Conservation (phyloP, 2,113 vertebrate species). For the Pluvialis apricaria region DNA sequence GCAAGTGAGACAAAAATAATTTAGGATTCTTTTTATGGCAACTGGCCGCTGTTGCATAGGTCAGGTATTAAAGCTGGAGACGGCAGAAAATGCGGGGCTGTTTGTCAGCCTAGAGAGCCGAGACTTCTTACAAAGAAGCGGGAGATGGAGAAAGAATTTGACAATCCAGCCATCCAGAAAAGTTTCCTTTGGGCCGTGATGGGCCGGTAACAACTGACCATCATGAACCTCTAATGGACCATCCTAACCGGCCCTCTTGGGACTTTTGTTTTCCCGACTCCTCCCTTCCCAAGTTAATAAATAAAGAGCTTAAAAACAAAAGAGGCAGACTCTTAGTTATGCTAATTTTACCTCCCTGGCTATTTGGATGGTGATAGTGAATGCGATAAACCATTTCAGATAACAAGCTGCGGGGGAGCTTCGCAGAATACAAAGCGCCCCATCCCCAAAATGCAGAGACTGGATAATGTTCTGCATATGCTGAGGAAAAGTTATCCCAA, state of each 20-base stretch:
- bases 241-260: neutral
- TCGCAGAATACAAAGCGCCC: neutral
- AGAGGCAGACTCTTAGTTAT: constrained; percentile 50
- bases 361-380: constrained; percentile 32
- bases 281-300: constrained; percentile 47
- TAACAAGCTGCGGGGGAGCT: constrained; percentile 36
- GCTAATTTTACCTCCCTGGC: constrained; percentile 52
- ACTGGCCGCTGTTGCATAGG: neutral
- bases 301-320: constrained; percentile 49
- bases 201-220: constrained; percentile 34
- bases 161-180: neutral
- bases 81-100: neutral
- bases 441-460: neutral
- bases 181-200: neutral
- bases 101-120: neutral
- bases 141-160: neutral
- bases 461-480: constrained; percentile 8
- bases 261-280: constrained; percentile 34
- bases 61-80: neutral
- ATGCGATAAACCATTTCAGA: constrained; percentile 46
- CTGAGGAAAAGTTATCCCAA: constrained; percentile 1
- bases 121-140: neutral
- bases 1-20: neutral
- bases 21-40: neutral
- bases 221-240: constrained; percentile 39